Conservation (phyloP, 1,140 invertebrate species). For the Zaprionus taronus region DNA sequence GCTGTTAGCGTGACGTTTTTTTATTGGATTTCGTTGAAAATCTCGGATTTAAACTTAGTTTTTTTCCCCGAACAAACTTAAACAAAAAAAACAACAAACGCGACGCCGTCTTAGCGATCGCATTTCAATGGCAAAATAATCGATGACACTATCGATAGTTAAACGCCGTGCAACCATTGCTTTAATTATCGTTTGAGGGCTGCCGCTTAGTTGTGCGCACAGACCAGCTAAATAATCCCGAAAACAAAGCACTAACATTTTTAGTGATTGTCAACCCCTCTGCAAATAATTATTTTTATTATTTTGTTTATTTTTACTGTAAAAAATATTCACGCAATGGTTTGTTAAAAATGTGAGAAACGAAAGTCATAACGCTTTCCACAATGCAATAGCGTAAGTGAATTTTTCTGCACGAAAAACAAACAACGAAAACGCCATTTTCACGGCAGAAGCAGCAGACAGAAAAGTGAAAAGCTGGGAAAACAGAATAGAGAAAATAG, state of each 20-base stretch:
- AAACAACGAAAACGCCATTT: conserved; percentile 25
- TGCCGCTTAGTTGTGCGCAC: conserved; percentile 7
- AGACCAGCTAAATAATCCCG: conserved; percentile 23
- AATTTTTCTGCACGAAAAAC: conserved; percentile 7
- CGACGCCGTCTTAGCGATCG: conserved; percentile 35
- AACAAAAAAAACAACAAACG: conserved; percentile 51
- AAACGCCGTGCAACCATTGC: background rate
- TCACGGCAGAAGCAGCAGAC: conserved; percentile 36
- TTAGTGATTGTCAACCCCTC: conserved; percentile 46
- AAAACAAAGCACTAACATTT: conserved; percentile 19
- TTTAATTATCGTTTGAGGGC: background rate
- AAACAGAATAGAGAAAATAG: conserved; percentile 79
- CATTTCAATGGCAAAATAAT: conserved; percentile 3
- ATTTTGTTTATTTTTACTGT: conserved; percentile 73
- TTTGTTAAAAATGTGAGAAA: conserved; percentile 56
- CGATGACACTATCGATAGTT: conserved; percentile 18
- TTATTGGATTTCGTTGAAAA: conserved; percentile 33
- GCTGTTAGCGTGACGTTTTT: background rate
- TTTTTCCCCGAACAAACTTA: conserved; percentile 23
- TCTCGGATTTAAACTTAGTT: conserved; percentile 44
- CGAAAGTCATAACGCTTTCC: conserved; percentile 17
- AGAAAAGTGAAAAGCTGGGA: conserved; percentile 65
- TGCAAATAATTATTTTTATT: conserved; percentile 71
- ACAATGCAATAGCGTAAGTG: conserved; percentile 62
- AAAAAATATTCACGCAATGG: conserved; percentile 23